Evolutionary conservation across 2,888 invertebrate genomes (phyloP).

Genomic region (Ochropacha duplaris): DNA sequence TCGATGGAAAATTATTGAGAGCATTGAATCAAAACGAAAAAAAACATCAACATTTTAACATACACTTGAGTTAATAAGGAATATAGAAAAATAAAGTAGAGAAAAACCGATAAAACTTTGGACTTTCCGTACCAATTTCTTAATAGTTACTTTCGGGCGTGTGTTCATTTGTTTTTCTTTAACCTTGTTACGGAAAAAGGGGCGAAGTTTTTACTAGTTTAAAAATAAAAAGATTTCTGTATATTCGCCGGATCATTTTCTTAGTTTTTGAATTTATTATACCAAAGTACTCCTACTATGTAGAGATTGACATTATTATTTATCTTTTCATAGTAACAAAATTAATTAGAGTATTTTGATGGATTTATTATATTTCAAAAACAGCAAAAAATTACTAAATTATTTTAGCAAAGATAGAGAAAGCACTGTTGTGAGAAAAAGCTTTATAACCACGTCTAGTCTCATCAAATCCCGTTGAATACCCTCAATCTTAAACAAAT

Average conservation of each 20-base stretch:
- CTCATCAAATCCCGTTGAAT: not conserved
- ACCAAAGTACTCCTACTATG: too few species aligned
- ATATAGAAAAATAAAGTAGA: not conserved
- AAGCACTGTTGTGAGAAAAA: not conserved
- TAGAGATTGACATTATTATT: too few species aligned
- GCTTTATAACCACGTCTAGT: not conserved
- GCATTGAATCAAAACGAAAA: too few species aligned
- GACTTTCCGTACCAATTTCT: not conserved
- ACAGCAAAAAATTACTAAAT: not conserved
- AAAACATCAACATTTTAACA: not conserved
- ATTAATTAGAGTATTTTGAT: too few species aligned
- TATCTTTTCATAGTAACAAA: too few species aligned
- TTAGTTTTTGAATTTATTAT: too few species aligned
- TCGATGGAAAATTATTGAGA: too few species aligned
- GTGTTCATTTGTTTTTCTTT: not conserved
- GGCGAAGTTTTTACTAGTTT: not conserved
- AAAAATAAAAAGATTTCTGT: not conserved
- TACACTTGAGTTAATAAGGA: not conserved
- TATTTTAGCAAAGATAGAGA: not conserved
- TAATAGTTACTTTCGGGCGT: conserved; percentile 4
- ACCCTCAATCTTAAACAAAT: not conserved
- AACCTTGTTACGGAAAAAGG: not conserved
- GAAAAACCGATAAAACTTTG: conserved; percentile 1
- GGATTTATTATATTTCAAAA: not conserved
- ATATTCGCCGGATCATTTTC: too few species aligned